Conservation (phyloP, 64 coral and sea anemone genomes). For the Pachyseris speciosa region DNA sequence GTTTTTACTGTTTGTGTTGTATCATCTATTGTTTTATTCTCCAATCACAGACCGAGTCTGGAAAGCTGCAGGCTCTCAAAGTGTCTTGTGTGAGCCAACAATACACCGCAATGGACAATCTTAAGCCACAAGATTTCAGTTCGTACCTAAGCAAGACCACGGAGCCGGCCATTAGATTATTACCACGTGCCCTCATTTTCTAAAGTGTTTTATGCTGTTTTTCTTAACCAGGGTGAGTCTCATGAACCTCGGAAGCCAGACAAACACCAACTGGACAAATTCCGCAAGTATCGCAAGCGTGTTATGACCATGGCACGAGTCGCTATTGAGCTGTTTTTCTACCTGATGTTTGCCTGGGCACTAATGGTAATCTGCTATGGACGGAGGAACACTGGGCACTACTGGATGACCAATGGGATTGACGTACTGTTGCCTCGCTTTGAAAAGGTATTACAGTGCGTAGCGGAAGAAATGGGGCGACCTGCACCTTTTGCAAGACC, state of each 20-base stretch:
- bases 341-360: constrained; percentile 87
- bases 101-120: too few relatives aligned
- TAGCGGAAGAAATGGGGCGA: too few relatives aligned
- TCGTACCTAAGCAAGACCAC: too few relatives aligned
- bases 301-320: constrained; percentile 86
- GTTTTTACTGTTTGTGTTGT: too few relatives aligned
- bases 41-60: too few relatives aligned
- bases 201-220: neutral
- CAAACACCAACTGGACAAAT: constrained; percentile 64
- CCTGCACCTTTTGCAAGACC: too few relatives aligned
- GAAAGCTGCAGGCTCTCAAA: too few relatives aligned
- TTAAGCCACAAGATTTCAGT: too few relatives aligned
- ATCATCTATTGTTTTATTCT: too few relatives aligned
- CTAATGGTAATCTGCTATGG: constrained; percentile 86
- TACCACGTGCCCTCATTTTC: too few relatives aligned
- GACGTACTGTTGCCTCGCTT: constrained; percentile 68
- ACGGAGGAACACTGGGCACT: constrained; percentile 67
- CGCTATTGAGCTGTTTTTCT: constrained; percentile 77
- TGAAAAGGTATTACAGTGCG: constrained; percentile 55
- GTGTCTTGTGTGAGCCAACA: too few relatives aligned
- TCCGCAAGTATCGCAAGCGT: constrained; percentile 79
- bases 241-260: constrained; percentile 71
- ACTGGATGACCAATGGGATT: constrained; percentile 78
- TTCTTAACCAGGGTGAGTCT: constrained; percentile 40
- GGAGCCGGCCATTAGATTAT: neutral